These are phyloP conservation scores for Corythornis cristatus DNA, from an alignment of 2,113 vertebrate species.

Conservation along the genomic window DNA sequence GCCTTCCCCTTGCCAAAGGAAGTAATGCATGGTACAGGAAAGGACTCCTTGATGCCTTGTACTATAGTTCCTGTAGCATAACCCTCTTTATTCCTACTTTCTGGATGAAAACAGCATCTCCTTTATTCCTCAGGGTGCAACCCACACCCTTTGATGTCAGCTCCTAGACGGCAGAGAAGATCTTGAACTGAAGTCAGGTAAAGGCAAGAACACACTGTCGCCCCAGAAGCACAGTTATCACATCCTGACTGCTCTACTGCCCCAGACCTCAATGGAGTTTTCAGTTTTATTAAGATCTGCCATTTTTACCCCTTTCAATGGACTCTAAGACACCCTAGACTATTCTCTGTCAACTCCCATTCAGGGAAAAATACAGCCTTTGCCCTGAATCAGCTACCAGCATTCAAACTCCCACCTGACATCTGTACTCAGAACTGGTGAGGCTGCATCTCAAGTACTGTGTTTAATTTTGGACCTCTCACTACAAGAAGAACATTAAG, in stretches of 20 bases:
- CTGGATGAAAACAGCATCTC: background rate
- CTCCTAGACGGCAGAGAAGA: background rate
- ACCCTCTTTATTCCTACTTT: background rate
- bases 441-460: too few species aligned
- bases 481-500: too few species aligned
- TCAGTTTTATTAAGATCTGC: background rate
- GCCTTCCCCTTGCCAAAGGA: background rate
- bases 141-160: background rate
- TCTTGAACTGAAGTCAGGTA: background rate
- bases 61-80: background rate
- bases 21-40: background rate
- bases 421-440: too few species aligned
- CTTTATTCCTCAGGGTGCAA: background rate
- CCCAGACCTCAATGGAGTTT: background rate
- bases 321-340: background rate
- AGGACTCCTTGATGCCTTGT: background rate
- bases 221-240: background rate
- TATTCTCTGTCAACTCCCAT: background rate
- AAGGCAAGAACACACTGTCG: background rate
- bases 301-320: background rate
- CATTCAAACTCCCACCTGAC: background rate
- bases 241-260: background rate
- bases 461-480: too few species aligned
- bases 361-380: background rate
- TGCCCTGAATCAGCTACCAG: background rate